A percentile compares a stretch with the other conserved stretches of the same genome.
These are phyloP conservation scores for Syngnathus rostellatus DNA, from an alignment of 2,797 vertebrate genomes.

Conservation along the genomic window DNA sequence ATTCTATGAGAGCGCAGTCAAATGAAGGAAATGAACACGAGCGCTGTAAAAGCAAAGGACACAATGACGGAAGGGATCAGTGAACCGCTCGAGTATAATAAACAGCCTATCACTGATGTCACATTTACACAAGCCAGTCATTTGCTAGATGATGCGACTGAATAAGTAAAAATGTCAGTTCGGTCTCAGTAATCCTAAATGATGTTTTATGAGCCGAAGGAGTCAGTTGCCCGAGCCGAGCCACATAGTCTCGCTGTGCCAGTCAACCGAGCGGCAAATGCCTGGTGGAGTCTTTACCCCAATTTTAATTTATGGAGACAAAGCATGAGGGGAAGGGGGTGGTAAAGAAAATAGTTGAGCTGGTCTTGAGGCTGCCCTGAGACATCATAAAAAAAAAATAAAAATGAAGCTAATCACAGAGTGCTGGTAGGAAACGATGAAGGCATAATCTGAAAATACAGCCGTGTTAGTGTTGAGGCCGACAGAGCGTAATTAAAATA, in stretches of 20 bases:
- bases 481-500: slow-evolving; percentile 2
- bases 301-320: slow-evolving; percentile 37
- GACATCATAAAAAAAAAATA: slow-evolving; percentile 1
- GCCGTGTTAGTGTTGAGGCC: not conserved
- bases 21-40: slow-evolving; percentile 1
- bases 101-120: slow-evolving; percentile 31
- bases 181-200: slow-evolving; percentile 15
- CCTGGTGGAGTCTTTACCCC: slow-evolving; percentile 5
- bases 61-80: slow-evolving; percentile 5
- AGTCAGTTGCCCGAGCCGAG: slow-evolving; percentile 21
- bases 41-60: not conserved
- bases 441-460: not conserved
- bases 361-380: slow-evolving; percentile 22
- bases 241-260: slow-evolving; percentile 25
- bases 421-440: slow-evolving; percentile 7
- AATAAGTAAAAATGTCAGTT: slow-evolving; percentile 26
- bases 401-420: slow-evolving; percentile 23
- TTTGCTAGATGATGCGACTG: slow-evolving; percentile 21
- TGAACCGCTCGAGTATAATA: slow-evolving; percentile 15
- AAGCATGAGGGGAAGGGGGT: slow-evolving; percentile 2
- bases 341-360: slow-evolving; percentile 14
- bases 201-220: slow-evolving; percentile 23
- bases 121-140: slow-evolving; percentile 21
- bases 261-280: slow-evolving; percentile 24
- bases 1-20: not conserved